Base-by-base conservation (phyloP, 2,797 vertebrate genomes). In the Melopsittacus undulatus region DNA sequence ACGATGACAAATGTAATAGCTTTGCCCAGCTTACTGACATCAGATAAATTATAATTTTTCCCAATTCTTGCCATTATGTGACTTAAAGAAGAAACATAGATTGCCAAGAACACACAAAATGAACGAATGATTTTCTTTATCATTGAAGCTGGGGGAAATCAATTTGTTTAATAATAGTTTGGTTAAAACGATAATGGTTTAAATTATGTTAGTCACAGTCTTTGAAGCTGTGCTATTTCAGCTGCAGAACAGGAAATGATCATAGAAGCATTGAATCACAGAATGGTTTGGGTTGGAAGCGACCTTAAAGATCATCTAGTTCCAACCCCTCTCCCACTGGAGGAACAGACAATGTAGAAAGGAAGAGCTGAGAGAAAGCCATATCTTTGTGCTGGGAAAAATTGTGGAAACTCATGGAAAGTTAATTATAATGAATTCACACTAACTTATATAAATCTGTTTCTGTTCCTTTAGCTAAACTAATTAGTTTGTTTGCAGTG, bases 161-260 rank as follows among this genome's bases (percentile, higher is more conserved):
- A 83, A 86, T 95, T 92, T 95, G 84, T 92, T 96, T 95, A 83
- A 90, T 94, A 94, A 80, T 54, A 91, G 57, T 85, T 92, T 92
- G 90, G 69, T 92, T 88, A 94, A 96, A 86, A 90, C 83, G 29
- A 61, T 94, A 95, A 91, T 88, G 45, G 38, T 68, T 95, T 91
- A 93, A 91, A 89, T 87, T 18, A 81, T 76, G 40, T 81, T 92
- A 93, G 87, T 81, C 45, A 66, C 92, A 94, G 85, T 54, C 43
- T 91, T 94, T 87, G 89, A 90, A 91, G 80, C 51, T 46, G 42
- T 79, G 79, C 69, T 81, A 10, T 81, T 92, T 91, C 79, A 79
- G 77, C 64, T 79, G 68, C 42, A 87, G 91, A 88, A 63, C 40
- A 78, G 79, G 76, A 92, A 81, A 88, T 56, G 21, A 78, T 88